These are phyloP conservation scores for Oopsacas minuta DNA, from an alignment of 37 sponge, comb jelly and placozoan species.

Conservation along the genomic window DNA sequence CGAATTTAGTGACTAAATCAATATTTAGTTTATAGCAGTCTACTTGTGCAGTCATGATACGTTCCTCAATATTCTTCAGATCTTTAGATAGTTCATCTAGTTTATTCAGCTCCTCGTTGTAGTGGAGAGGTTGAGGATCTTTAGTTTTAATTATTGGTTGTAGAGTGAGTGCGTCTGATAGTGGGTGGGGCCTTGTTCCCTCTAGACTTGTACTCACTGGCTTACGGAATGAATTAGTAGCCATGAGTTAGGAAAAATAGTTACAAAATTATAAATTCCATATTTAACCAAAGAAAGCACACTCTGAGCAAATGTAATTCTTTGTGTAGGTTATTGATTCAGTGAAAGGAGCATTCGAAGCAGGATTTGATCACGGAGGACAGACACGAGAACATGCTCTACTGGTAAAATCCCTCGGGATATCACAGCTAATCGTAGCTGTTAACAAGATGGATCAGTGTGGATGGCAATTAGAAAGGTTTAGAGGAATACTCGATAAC, in stretches of 20 bases:
- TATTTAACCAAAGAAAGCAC: background rate
- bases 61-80: background rate
- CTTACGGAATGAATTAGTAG: background rate
- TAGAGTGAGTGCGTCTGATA: background rate
- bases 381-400: conserved; percentile 95
- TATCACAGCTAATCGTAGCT: conserved; percentile 66
- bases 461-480: conserved; percentile 55
- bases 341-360: conserved; percentile 83
- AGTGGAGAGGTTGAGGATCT: background rate
- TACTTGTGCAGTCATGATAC: background rate
- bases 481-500: conserved; percentile 49
- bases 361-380: conserved; percentile 96
- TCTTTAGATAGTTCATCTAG: background rate
- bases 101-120: background rate
- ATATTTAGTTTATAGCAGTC: background rate
- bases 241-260: background rate
- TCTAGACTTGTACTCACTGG: background rate
- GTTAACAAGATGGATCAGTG: conserved; percentile 97
- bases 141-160: background rate
- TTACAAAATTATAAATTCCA: background rate
- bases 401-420: conserved; percentile 81
- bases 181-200: background rate
- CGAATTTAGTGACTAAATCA: background rate
- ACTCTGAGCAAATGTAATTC: background rate
- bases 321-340: conserved; percentile 45